Evolutionary conservation across 2,797 vertebrate genomes (phyloP).

Genomic region (Anabacerthia variegaticeps): DNA sequence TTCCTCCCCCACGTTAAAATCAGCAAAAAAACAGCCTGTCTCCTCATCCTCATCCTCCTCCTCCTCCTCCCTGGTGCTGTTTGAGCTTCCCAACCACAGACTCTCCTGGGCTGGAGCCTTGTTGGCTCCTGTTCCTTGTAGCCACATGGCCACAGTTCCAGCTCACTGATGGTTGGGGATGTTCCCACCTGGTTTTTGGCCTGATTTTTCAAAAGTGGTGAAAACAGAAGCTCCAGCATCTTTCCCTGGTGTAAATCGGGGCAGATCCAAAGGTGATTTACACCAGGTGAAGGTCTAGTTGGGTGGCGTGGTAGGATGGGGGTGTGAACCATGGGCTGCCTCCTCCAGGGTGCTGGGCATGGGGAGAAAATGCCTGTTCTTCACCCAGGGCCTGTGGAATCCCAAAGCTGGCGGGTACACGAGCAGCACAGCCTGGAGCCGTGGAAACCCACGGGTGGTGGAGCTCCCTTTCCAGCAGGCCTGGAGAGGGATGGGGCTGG

Average conservation of each 20-base stretch:
- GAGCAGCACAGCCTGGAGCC: neutral
- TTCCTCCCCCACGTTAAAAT: neutral
- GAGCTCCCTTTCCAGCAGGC: neutral
- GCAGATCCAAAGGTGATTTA: rapidly evolving
- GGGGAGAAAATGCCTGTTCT: rapidly evolving
- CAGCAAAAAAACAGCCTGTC: neutral
- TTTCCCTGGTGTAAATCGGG: neutral
- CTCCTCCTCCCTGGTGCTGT: neutral
- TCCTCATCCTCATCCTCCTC: neutral
- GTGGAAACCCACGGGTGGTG: neutral
- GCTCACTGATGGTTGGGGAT: rapidly evolving
- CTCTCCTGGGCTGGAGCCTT: neutral
- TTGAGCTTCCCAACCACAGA: neutral
- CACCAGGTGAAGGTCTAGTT: neutral
- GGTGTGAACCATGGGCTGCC: neutral
- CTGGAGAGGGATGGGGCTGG: rapidly evolving
- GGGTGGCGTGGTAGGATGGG: neutral
- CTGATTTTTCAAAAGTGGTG: neutral
- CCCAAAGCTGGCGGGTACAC: neutral
- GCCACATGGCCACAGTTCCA: rapidly evolving
- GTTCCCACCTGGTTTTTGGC: rapidly evolving
- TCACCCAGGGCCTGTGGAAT: neutral
- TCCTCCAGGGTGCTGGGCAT: no score
- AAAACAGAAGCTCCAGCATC: rapidly evolving
- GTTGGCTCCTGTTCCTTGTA: neutral